phyloP scores from a whole-genome alignment of 2,888 invertebrate species.

The Panzeria rudis region DNA sequence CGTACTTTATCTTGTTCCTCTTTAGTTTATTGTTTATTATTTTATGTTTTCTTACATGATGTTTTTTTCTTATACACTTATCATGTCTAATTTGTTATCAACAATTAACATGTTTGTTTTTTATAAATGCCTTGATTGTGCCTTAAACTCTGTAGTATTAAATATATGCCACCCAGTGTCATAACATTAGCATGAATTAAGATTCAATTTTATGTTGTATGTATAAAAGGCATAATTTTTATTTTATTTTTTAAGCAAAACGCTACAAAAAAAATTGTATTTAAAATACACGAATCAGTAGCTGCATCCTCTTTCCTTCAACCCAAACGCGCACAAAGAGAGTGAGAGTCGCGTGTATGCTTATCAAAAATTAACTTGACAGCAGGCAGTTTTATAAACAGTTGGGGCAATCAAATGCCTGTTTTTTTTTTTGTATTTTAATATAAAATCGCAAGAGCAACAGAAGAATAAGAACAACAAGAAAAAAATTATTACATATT shows the following conservation, averaged over 20 bases:
- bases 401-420: constrained; percentile 58
- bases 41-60: neutral
- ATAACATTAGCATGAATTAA: constrained; percentile 72
- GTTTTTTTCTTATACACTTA: neutral
- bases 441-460: constrained; percentile 17
- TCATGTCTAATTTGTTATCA: constrained; percentile 71
- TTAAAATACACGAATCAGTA: constrained; percentile 66
- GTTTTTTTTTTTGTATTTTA: neutral
- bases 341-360: constrained; percentile 74
- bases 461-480: neutral
- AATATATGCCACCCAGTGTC: constrained; percentile 75
- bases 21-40: neutral
- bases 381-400: constrained; percentile 71
- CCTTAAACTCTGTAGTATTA: constrained; percentile 40
- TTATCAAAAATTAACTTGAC: constrained; percentile 75
- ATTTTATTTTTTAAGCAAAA: neutral
- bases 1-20: constrained; percentile 5
- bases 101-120: constrained; percentile 72
- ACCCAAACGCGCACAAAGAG: constrained; percentile 7
- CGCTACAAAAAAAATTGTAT: neutral
- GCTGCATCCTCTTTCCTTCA: constrained; percentile 56
- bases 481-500: constrained; percentile 53
- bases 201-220: constrained; percentile 59
- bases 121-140: constrained; percentile 50
- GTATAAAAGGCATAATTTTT: constrained; percentile 41